Evolutionary conservation across 2,113 vertebrate genomes (phyloP).

Genomic region (Tapirus terrestris): DNA sequence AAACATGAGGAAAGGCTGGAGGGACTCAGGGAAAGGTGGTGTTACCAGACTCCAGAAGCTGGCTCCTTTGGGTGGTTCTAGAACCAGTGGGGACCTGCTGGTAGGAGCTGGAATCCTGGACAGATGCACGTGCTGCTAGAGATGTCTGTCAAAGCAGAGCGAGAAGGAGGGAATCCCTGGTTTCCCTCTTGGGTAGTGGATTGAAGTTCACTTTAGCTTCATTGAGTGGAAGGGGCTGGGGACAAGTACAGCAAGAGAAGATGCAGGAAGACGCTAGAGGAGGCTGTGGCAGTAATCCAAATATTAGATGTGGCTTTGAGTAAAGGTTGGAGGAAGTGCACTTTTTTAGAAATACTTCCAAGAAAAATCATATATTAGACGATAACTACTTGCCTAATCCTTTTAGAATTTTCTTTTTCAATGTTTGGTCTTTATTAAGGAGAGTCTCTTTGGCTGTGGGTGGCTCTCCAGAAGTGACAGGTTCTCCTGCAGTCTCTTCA

Average conservation of each 20-base stretch:
- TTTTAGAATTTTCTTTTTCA: conserved; percentile 96
- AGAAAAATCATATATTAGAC: background rate
- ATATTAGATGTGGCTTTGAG: background rate
- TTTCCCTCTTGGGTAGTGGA: background rate
- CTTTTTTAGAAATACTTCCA: background rate
- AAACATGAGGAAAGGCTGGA: background rate
- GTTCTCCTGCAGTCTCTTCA: conserved; percentile 81
- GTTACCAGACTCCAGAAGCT: background rate
- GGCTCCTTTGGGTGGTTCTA: background rate
- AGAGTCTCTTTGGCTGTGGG: conserved; percentile 83
- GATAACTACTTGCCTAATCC: conserved; percentile 86
- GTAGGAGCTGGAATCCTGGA: background rate
- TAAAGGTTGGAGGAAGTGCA: background rate
- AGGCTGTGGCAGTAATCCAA: background rate
- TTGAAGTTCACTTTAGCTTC: background rate
- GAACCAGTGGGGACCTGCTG: background rate
- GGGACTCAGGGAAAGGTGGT: background rate
- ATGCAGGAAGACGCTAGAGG: background rate
- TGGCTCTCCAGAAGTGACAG: conserved; percentile 73
- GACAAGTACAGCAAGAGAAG: background rate
- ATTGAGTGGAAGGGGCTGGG: background rate
- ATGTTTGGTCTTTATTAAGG: conserved; percentile 90
- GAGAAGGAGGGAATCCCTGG: background rate
- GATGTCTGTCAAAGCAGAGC: background rate
- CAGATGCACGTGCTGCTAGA: background rate